phyloP scores from a whole-genome alignment of 2,888 invertebrate genomes.

The Aplocera efformata region DNA sequence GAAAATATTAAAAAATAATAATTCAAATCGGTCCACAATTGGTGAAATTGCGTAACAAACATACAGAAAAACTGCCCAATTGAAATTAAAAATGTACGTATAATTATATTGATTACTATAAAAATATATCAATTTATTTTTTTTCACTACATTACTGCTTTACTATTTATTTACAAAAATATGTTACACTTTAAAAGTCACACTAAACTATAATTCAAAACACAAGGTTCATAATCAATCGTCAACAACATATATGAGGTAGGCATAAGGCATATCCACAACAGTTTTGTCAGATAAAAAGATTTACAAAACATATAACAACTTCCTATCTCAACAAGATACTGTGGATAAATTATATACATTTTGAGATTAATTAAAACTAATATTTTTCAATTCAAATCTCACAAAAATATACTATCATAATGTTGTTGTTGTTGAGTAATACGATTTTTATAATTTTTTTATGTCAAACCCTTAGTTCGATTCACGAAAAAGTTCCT shows the following conservation, averaged over 20 bases:
- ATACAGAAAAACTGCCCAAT: too few species aligned
- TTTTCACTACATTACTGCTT: conserved; percentile 1
- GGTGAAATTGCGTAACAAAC: too few species aligned
- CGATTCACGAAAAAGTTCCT: too few species aligned
- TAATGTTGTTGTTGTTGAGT: too few species aligned
- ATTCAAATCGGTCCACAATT: too few species aligned
- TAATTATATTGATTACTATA: conserved; percentile 7
- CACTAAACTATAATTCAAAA: conserved; percentile 15
- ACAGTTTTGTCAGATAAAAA: conserved; percentile 29
- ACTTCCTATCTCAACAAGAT: conserved; percentile 26
- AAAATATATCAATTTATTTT: conserved; percentile 24
- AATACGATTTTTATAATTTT: too few species aligned
- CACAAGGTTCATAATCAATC: conserved; percentile 13
- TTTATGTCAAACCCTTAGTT: too few species aligned
- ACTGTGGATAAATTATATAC: conserved; percentile 4
- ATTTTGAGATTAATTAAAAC: neutral
- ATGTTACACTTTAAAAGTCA: conserved; percentile 12
- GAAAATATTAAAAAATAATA: too few species aligned
- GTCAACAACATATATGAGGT: conserved; percentile 23
- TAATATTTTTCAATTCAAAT: neutral
- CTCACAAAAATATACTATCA: too few species aligned
- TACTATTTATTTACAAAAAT: conserved; percentile 17
- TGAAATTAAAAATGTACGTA: too few species aligned
- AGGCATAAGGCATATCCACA: conserved; percentile 23
- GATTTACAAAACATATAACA: conserved; percentile 41